Percentiles rank a stretch among this genome's conserved stretches.
Conservation (phyloP, 2,113 vertebrate genomes). For the Thymallus thymallus region DNA sequence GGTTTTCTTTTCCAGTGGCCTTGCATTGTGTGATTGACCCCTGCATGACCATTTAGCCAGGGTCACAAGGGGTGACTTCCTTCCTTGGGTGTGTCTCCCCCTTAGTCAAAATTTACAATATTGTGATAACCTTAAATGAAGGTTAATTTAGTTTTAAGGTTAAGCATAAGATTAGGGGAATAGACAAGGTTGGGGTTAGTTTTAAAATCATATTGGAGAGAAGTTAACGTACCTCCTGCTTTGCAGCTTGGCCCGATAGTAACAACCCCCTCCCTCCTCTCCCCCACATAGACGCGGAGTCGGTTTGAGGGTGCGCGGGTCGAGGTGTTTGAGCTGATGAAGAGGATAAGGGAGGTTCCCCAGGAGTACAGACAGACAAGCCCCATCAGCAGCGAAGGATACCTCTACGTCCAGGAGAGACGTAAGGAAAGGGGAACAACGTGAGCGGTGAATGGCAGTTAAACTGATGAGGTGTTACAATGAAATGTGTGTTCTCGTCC, state of each 20-base stretch:
- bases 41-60: neutral
- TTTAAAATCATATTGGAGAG: too few species aligned
- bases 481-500: conserved; percentile 10
- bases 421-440: conserved; percentile 68
- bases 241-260: too few species aligned
- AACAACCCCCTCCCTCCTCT: neutral
- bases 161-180: neutral
- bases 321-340: conserved; percentile 93
- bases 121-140: too few species aligned
- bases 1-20: conserved; percentile 32
- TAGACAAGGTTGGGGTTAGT: neutral
- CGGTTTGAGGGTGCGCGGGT: conserved; percentile 94
- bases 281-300: conserved; percentile 81
- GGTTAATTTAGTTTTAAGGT: too few species aligned
- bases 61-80: conserved; percentile 31
- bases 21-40: conserved; percentile 33
- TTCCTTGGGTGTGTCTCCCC: conserved; percentile 15
- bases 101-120: too few species aligned
- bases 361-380: conserved; percentile 90
- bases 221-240: too few species aligned
- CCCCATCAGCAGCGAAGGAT: conserved; percentile 89
- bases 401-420: conserved; percentile 96
- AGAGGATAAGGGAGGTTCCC: conserved; percentile 86
- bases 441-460: neutral
- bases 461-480: neutral